Conservation (phyloP, 2,113 vertebrate species). For the Callopanchax toddi region DNA sequence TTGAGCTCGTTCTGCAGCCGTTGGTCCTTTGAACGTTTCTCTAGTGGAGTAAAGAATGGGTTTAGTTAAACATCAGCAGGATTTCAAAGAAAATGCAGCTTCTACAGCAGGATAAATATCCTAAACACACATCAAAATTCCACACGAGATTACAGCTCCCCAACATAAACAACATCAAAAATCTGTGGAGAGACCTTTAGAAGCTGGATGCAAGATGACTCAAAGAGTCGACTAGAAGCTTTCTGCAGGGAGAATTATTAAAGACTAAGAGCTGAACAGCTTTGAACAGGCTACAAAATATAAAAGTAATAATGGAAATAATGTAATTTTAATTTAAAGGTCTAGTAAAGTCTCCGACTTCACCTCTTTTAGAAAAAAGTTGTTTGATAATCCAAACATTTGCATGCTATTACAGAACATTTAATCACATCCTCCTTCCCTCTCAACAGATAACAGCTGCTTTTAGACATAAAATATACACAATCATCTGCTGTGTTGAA, state of each 20-base stretch:
- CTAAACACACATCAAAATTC: too few relatives aligned
- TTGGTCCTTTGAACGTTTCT: background rate
- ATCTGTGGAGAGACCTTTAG: too few relatives aligned
- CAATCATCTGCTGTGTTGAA: background rate
- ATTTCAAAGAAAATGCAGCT: background rate
- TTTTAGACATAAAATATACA: conserved; percentile 20
- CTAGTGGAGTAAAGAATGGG: background rate
- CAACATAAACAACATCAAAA: too few relatives aligned
- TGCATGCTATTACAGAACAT: background rate
- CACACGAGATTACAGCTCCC: too few relatives aligned
- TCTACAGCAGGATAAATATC: background rate
- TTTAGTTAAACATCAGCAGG: background rate
- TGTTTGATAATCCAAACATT: background rate
- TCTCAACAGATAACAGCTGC: conserved; percentile 10
- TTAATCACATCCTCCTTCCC: background rate
- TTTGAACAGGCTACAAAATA: too few relatives aligned
- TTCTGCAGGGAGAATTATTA: too few relatives aligned
- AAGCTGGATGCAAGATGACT: too few relatives aligned
- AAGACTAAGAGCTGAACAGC: too few relatives aligned
- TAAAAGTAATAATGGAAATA: too few relatives aligned
- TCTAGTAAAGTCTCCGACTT: too few relatives aligned
- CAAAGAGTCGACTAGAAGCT: too few relatives aligned
- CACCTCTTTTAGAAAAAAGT: background rate
- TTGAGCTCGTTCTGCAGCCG: background rate
- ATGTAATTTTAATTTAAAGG: too few relatives aligned